A percentile compares a stretch with the other conserved stretches of the same genome.
Conservation (phyloP, 2,797 vertebrate species). For the Clamator glandarius region DNA sequence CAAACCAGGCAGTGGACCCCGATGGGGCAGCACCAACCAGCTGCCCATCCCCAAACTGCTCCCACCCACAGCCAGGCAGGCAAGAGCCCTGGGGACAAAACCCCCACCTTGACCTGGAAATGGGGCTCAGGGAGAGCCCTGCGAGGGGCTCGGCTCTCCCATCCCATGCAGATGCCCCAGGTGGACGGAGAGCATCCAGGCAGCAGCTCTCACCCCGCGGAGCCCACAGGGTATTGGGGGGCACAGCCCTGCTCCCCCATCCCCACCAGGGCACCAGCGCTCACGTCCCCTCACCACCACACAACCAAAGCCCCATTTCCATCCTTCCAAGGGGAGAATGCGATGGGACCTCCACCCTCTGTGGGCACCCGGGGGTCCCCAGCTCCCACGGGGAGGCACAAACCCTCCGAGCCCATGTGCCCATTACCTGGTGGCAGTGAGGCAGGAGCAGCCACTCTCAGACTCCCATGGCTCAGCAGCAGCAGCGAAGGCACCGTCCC, state of each 20-base stretch:
- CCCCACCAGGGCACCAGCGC: background rate
- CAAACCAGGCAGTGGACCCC: rapidly evolving
- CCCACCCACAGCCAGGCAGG: background rate
- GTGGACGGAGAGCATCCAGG: rapidly evolving
- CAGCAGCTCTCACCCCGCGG: background rate
- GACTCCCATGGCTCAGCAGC: background rate
- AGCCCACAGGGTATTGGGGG: background rate
- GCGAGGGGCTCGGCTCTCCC: rapidly evolving
- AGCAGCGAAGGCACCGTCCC: background rate
- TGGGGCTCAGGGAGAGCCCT: background rate
- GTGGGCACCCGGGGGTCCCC: background rate
- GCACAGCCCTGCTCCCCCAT: background rate
- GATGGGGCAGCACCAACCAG: rapidly evolving
- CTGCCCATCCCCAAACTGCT: background rate
- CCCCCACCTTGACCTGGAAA: background rate
- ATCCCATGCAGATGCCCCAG: rapidly evolving
- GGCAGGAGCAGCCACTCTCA: background rate
- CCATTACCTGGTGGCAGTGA: background rate
- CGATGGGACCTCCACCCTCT: rapidly evolving
- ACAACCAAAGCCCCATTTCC: rapidly evolving
- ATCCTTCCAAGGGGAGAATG: rapidly evolving
- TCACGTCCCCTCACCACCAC: rapidly evolving
- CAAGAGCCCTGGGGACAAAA: background rate
- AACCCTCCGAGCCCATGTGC: background rate
- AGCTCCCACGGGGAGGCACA: background rate